A percentile compares a stretch with the other conserved stretches of the same genome.
These are phyloP conservation scores for Neolamprologus brichardi DNA, from an alignment of 2,113 vertebrate species.

Conservation along the genomic window DNA sequence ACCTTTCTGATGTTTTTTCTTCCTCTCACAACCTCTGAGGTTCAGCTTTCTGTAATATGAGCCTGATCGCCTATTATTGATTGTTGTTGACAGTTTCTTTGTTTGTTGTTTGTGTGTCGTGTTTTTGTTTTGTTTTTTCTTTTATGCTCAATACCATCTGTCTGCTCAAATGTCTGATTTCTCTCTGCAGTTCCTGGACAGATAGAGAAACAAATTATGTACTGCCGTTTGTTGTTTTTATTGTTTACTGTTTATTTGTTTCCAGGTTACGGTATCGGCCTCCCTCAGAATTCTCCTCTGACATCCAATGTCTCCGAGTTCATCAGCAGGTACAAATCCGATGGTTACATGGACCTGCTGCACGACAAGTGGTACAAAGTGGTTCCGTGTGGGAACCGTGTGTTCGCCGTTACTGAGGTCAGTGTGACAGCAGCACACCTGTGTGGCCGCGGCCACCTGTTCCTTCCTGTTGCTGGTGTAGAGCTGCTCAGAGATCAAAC, in stretches of 20 bases:
- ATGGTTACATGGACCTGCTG: constrained; percentile 87
- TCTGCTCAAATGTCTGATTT: background rate
- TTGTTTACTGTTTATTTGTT: background rate
- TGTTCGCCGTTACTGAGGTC: constrained; percentile 86
- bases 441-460: background rate
- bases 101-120: background rate
- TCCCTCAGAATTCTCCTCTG: constrained; percentile 85
- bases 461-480: background rate
- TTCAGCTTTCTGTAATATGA: background rate
- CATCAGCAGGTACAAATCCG: constrained; percentile 90
- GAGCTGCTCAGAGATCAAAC: background rate
- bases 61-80: background rate
- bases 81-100: background rate
- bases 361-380: constrained; percentile 96
- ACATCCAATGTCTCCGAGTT: constrained; percentile 85
- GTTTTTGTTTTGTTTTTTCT: background rate
- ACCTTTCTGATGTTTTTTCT: background rate
- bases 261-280: constrained; percentile 87
- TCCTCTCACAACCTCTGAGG: background rate
- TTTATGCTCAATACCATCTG: background rate
- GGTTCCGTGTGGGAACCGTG: constrained; percentile 88
- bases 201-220: background rate
- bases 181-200: background rate
- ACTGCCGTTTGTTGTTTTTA: background rate
- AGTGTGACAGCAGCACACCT: background rate